phyloP scores from a whole-genome alignment of 64 coral and sea anemone species.

The Pocillopora damicornis region DNA sequence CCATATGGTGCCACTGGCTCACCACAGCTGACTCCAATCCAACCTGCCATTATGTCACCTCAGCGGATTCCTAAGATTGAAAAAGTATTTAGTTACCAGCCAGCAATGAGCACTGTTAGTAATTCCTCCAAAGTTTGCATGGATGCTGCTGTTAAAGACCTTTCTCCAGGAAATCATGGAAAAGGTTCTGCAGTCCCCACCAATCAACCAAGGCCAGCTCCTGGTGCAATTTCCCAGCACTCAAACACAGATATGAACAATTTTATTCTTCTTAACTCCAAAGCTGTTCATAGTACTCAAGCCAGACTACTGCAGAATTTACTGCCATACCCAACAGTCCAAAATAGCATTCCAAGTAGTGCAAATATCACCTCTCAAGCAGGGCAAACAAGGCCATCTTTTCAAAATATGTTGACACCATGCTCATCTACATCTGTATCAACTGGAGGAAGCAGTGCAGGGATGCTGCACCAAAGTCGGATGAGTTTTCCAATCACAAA shows the following conservation, averaged over 20 bases:
- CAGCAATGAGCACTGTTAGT: background rate
- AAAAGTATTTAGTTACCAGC: constrained; percentile 19
- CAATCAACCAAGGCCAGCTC: background rate
- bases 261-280: background rate
- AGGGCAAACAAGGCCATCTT: background rate
- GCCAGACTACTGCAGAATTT: background rate
- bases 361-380: background rate
- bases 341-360: background rate
- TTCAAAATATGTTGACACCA: constrained; percentile 12
- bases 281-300: background rate
- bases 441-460: constrained; percentile 7
- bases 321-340: background rate
- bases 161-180: background rate
- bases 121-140: background rate
- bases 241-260: background rate
- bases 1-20: background rate
- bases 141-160: constrained; percentile 35
- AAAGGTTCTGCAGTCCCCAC: background rate
- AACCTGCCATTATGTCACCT: background rate
- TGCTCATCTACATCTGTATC: background rate
- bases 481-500: background rate
- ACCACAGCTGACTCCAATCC: background rate
- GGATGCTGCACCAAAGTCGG: constrained; percentile 3
- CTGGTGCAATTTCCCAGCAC: background rate
- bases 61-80: constrained; percentile 30